phyloP scores from a whole-genome alignment of 2,797 vertebrate genomes.

The Hoplostethus atlanticus region DNA sequence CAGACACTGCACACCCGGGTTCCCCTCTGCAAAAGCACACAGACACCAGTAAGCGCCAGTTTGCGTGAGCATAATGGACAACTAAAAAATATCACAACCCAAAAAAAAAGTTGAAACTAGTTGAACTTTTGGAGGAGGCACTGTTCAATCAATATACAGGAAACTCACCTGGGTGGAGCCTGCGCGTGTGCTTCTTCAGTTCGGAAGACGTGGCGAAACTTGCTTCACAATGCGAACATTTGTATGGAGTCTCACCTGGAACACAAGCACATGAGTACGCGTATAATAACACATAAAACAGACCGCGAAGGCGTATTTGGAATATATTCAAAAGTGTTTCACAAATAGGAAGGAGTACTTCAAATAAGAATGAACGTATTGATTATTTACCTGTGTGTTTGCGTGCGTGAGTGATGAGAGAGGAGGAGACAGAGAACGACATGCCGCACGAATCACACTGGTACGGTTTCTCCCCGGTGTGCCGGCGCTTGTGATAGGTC shows the following conservation, averaged over 20 bases:
- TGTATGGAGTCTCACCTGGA: conserved; percentile 96
- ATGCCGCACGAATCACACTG: conserved; percentile 97
- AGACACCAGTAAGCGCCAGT: background rate
- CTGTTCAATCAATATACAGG: too few species aligned
- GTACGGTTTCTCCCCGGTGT: conserved; percentile 98
- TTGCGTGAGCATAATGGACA: too few species aligned
- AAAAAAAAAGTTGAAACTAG: too few species aligned
- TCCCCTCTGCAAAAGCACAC: conserved; percentile 85
- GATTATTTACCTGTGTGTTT: conserved; percentile 92
- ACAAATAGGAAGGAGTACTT: too few species aligned
- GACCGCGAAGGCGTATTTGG: too few species aligned
- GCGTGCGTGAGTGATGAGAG: conserved; percentile 95
- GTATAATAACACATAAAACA: background rate
- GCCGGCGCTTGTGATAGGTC: conserved; percentile 96
- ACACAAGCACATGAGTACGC: background rate
- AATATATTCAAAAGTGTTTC: too few species aligned
- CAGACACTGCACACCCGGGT: conserved; percentile 93
- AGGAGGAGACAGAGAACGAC: conserved; percentile 97
- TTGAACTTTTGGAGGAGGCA: too few species aligned
- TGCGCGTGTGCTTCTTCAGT: conserved; percentile 95
- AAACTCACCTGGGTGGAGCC: conserved; percentile 93
- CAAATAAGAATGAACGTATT: too few species aligned
- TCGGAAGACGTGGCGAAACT: conserved; percentile 96
- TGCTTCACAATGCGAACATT: conserved; percentile 93
- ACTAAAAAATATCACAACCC: too few species aligned